phyloP scores from a whole-genome alignment of 2,113 vertebrate species.

The Dicentrarchus labrax region DNA sequence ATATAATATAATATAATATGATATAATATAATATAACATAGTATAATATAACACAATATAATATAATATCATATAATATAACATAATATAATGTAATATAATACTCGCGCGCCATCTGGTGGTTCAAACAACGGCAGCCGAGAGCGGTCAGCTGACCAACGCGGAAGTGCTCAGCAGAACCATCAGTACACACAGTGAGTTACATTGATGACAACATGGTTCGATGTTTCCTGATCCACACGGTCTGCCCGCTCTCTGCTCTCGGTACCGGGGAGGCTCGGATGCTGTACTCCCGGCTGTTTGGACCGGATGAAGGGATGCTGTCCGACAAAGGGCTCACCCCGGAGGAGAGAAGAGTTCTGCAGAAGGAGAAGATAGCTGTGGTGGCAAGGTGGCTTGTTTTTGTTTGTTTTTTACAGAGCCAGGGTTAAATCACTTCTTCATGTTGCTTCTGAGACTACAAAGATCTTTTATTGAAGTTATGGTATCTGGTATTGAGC shows the following conservation, averaged over 20 bases:
- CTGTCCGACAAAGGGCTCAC: constrained; percentile 19
- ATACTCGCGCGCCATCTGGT: constrained; percentile 53
- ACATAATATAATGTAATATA: background rate
- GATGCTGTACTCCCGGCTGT: constrained; percentile 81
- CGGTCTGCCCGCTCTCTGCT: constrained; percentile 75
- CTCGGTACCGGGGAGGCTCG: constrained; percentile 78
- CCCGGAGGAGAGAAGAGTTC: constrained; percentile 73
- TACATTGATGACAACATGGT: constrained; percentile 70
- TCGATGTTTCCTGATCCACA: constrained; percentile 84
- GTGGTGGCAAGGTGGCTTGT: constrained; percentile 76
- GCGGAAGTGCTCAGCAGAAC: constrained; percentile 60
- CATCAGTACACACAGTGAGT: too few species aligned
- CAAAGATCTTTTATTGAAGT: too few species aligned
- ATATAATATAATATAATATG: too few species aligned
- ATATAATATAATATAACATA: background rate
- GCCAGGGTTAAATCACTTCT: background rate
- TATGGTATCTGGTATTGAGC: too few species aligned
- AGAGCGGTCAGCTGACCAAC: constrained; percentile 69
- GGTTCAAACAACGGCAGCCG: background rate
- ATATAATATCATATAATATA: background rate
- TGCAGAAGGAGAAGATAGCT: constrained; percentile 75
- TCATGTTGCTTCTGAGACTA: background rate
- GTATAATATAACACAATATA: background rate
- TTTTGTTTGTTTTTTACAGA: too few species aligned
- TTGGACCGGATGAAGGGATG: constrained; percentile 74